Evolutionary conservation across 2,113 vertebrate species (phyloP), one percentile per base, ranked within the genome.

Genomic region (Ammospiza nelsoni): DNA sequence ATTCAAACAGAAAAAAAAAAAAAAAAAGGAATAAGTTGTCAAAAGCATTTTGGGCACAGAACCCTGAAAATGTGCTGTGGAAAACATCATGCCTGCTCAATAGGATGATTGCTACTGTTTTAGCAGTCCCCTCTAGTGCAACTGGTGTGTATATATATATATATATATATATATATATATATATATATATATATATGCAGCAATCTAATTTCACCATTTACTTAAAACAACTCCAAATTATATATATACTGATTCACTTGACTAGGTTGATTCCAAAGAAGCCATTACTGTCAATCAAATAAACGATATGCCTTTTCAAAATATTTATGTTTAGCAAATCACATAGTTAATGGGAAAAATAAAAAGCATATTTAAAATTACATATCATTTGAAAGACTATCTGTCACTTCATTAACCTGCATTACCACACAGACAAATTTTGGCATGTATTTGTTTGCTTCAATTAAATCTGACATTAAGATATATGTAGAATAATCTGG

Each of bases 291-390:
- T 83, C 87, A 92, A 73, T 95, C 66, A 93, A 92, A 91, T 31
- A 84, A 84, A 90, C 54, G 0, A 62, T 28, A 84, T 2, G 2
- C 29, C 41, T 96, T 93, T 95, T 83, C 77, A 88, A 96, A 95
- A 95, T 96, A 96, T 87, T 95, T 92, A 76, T 73, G 14, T 61
- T 76, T 65, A 80, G 9, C 33, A 22, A 93, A 68, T 89, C 82
- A 69, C 9, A 51, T 48, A 77, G 37, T 77, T 94, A 94, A 86
- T 48, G 16, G 6, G 9, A 6, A 77, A 93, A 94, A 76, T 35
- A 71, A 77, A 73, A 65, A 43, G 5, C 4, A 8, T 25, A 35
- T 67, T 66, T 84, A 41, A 95, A 92, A 86, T 35, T 49, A 12
- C 0, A 0, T 8, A 31, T 9, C 2, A 54, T 84, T 79, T 54